Percentiles rank a stretch among this genome's conserved stretches.
Evolutionary conservation across 1,140 invertebrate genomes (phyloP).

Genomic region (Sarcophaga bullata): DNA sequence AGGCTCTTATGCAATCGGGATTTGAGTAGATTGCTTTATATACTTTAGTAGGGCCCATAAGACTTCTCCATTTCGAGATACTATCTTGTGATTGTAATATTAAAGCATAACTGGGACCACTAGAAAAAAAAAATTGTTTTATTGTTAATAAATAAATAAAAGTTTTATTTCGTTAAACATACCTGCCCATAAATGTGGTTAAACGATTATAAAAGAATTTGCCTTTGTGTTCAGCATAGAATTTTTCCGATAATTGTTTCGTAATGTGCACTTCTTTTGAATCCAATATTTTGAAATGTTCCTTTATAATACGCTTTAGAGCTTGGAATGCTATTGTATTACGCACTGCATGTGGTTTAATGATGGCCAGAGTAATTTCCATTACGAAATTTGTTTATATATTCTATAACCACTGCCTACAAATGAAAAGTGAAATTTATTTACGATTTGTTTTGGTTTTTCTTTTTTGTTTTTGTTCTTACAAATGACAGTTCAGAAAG

Average conservation of each 20-base stretch:
- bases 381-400: conserved; percentile 24
- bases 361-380: conserved; percentile 73
- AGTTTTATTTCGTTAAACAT: conserved; percentile 42
- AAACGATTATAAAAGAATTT: conserved; percentile 91
- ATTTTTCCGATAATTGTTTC: conserved; percentile 74
- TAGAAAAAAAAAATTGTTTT: conserved; percentile 65
- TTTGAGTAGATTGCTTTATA: conserved; percentile 80
- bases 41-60: conserved; percentile 91
- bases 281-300: conserved; percentile 80
- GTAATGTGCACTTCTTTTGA: conserved; percentile 74
- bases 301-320: conserved; percentile 75
- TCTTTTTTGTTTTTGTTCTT: neutral
- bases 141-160: neutral
- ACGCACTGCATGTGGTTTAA: conserved; percentile 80
- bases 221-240: conserved; percentile 85
- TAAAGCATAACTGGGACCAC: conserved; percentile 83
- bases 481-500: neutral
- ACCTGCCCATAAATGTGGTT: conserved; percentile 87
- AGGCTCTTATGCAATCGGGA: conserved; percentile 81
- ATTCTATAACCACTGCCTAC: neutral
- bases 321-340: conserved; percentile 74
- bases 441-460: neutral
- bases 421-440: neutral
- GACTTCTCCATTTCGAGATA: conserved; percentile 79
- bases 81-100: conserved; percentile 81